Conservation (phyloP, 2,888 invertebrate species). For the Eupsilia transversa region DNA sequence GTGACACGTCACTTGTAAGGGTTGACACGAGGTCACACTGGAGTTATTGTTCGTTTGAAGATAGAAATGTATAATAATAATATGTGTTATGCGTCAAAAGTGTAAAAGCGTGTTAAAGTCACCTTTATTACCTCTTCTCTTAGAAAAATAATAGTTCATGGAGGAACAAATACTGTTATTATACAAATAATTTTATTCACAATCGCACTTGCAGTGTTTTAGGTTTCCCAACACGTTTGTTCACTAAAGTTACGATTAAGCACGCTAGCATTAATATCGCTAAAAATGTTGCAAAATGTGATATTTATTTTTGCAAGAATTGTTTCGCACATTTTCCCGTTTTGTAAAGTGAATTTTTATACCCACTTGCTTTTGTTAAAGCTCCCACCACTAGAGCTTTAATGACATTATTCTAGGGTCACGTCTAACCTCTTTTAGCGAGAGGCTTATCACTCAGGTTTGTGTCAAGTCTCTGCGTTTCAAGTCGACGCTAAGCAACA, state of each 20-base stretch:
- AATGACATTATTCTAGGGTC: conserved; percentile 49
- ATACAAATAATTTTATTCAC: conserved; percentile 49
- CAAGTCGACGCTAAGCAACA: conserved; percentile 20
- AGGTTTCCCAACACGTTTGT: conserved; percentile 49
- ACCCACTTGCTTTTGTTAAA: conserved; percentile 51
- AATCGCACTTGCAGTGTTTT: conserved; percentile 51
- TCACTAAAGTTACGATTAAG: conserved; percentile 30
- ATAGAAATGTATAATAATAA: conserved; percentile 50
- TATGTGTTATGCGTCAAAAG: conserved; percentile 35
- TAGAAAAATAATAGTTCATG: conserved; percentile 15
- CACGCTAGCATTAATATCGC: conserved; percentile 46
- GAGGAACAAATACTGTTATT: conserved; percentile 50
- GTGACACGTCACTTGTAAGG: conserved; percentile 56
- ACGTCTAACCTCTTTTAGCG: conserved; percentile 46
- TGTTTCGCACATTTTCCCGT: conserved; percentile 36
- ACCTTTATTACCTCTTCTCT: conserved; percentile 2
- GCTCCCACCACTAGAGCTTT: conserved; percentile 29
- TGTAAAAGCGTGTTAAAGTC: conserved; percentile 31
- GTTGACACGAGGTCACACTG: conserved; percentile 58
- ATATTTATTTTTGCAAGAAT: conserved; percentile 14
- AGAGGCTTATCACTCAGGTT: conserved; percentile 35
- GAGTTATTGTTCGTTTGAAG: conserved; percentile 49
- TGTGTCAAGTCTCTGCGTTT: conserved; percentile 15
- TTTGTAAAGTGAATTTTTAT: conserved; percentile 38
- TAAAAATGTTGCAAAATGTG: conserved; percentile 21